phyloP scores from a whole-genome alignment of 2,113 vertebrate species.

The Passer domesticus region DNA sequence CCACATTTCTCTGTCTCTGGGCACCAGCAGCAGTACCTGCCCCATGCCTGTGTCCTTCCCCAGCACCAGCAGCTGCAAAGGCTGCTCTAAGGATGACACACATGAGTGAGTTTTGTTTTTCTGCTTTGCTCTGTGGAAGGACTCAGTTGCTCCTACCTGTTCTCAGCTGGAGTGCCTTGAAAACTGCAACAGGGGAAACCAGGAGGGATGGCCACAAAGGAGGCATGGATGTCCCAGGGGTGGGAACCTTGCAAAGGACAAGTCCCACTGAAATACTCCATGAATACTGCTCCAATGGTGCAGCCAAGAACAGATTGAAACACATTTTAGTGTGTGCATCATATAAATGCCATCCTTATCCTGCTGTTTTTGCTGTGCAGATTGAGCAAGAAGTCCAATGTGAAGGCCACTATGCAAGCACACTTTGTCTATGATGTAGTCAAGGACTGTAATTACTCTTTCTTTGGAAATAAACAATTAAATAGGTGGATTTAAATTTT shows the following conservation, averaged over 20 bases:
- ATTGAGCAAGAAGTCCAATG: neutral
- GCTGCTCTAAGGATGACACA: neutral
- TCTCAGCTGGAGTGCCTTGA: neutral
- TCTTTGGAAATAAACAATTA: neutral
- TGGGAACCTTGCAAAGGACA: neutral
- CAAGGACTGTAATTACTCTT: neutral
- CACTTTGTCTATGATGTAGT: neutral
- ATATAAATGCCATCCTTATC: neutral
- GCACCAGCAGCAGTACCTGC: neutral
- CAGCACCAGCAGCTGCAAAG: neutral
- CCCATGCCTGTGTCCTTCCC: rapidly evolving
- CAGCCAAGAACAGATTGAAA: neutral
- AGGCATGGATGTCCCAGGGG: rapidly evolving
- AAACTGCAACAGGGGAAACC: neutral
- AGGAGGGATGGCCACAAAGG: rapidly evolving
- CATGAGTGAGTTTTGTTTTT: rapidly evolving
- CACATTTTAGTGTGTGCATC: neutral
- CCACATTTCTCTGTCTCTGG: neutral
- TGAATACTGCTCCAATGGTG: neutral
- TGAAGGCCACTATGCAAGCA: rapidly evolving
- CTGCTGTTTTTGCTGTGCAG: neutral
- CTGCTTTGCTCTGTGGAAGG: neutral
- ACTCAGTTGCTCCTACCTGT: neutral
- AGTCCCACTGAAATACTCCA: neutral
- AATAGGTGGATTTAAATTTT: neutral